Base-by-base conservation (phyloP, 2,113 vertebrate genomes). In the Merops nubicus region DNA sequence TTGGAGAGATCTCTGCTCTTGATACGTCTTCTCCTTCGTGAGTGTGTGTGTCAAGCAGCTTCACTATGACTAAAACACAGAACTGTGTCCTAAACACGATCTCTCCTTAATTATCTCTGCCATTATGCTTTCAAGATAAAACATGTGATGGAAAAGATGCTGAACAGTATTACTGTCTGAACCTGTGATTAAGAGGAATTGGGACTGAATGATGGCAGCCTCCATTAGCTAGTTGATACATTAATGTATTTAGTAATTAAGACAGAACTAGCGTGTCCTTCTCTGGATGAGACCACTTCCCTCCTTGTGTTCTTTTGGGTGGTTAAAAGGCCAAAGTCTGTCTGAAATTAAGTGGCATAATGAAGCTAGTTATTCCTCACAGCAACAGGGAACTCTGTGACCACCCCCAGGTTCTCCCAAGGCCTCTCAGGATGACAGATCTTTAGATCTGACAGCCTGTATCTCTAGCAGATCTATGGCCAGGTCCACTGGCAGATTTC, bases 331-430 rank as follows among this genome's bases (percentile, higher is more conserved):
- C 79, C 34, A 50, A 74, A 53, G 25, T 22, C 33, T 69, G 57
- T 33, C 50, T 0, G 0, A 80, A 84, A 69, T 38, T 25, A 89
- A 51, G 34, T 2, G 2, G 21, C 0, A 0, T 68, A 62, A n/a
- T 6, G 16, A 84, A 89, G 31, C 33, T 42, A 23, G 28, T 70
- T 53, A 57, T 43, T 78, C 65, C 34, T 75, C 51, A 19, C 5
- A 70, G 36, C 60, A 63, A 28, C 1, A 63, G 13, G 48, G 10
- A 7, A 84, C 60, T 26, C 67, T 50, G 57, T 68, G 67, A 50
- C 57, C 57, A 68, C 18, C 26, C 33, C 23, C 4, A 16, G 36
- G 4, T 6, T 64, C 48, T 87, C 40, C 59, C 1, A 3, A 76
- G 43, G 29, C n/a, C 23, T 65, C 33, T 70, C 29, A 33, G 9